Conservation (phyloP, 2,888 invertebrate species). For the Nomada fabriciana region DNA sequence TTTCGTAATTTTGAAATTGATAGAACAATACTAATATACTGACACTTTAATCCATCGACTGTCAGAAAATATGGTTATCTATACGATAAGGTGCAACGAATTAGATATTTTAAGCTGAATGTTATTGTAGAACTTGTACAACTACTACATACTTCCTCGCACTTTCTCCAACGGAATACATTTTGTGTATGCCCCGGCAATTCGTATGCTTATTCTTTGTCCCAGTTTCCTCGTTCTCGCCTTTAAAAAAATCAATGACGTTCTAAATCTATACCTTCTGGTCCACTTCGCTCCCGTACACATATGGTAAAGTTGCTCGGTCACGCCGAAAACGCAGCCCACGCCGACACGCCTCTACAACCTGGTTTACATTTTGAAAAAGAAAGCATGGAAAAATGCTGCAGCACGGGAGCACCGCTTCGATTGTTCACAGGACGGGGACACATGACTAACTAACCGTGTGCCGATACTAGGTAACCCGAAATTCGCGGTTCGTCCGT, state of each 20-base stretch:
- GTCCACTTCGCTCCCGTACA: not conserved
- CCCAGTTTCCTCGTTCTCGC: not conserved
- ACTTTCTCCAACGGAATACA: not conserved
- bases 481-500: not conserved
- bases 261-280: slow-evolving; percentile 1
- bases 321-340: not conserved
- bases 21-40: no score
- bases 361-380: slow-evolving; percentile 7
- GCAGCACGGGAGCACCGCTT: not conserved
- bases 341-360: not conserved
- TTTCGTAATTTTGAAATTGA: no score
- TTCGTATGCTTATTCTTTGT: not conserved
- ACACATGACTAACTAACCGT: not conserved
- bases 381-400: not conserved
- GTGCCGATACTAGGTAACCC: not conserved
- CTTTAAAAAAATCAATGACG: not conserved
- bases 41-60: no score
- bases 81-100: no score
- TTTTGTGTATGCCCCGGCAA: not conserved
- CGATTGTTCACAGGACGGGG: no score
- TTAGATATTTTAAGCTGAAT: no score
- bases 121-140: no score
- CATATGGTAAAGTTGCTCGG: not conserved
- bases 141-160: no score
- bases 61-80: no score